Evolutionary conservation across 2,888 invertebrate genomes (phyloP).

Genomic region (Gasteruption jaculator): DNA sequence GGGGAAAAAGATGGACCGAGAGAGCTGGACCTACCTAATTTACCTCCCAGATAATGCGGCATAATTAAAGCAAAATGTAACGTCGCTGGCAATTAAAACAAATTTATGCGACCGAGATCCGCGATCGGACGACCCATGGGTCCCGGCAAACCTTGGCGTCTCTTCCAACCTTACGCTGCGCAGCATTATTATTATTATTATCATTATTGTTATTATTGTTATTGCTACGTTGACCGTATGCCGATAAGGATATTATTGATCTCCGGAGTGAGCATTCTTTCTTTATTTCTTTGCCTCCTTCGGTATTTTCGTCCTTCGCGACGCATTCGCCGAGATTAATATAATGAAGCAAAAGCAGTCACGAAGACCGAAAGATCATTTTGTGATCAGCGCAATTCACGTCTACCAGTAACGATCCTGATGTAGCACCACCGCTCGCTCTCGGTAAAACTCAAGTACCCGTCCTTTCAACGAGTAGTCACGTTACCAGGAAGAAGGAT

Average conservation of each 20-base stretch:
- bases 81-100: conserved; percentile 53
- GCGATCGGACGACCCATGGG: conserved; percentile 47
- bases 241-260: neutral
- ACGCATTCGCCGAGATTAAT: too few species aligned
- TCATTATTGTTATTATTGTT: conserved; percentile 18
- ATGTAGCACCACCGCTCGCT: too few species aligned
- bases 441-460: too few species aligned
- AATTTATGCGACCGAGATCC: conserved; percentile 53
- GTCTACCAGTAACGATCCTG: too few species aligned
- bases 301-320: too few species aligned
- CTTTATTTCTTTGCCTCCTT: too few species aligned
- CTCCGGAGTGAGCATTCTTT: neutral
- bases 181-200: conserved; percentile 37
- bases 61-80: conserved; percentile 54
- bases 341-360: too few species aligned
- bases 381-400: too few species aligned
- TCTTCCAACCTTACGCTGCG: conserved; percentile 28
- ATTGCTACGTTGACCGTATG: conserved; percentile 2
- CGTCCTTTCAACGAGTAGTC: too few species aligned
- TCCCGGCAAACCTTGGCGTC: conserved; percentile 27
- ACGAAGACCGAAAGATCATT: too few species aligned
- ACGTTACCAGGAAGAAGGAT: too few species aligned
- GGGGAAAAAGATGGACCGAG: conserved; percentile 37
- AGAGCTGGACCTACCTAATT: conserved; percentile 51
- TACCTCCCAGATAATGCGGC: conserved; percentile 53